Conservation (phyloP, 2,797 vertebrate genomes). For the Champsocephalus esox region DNA sequence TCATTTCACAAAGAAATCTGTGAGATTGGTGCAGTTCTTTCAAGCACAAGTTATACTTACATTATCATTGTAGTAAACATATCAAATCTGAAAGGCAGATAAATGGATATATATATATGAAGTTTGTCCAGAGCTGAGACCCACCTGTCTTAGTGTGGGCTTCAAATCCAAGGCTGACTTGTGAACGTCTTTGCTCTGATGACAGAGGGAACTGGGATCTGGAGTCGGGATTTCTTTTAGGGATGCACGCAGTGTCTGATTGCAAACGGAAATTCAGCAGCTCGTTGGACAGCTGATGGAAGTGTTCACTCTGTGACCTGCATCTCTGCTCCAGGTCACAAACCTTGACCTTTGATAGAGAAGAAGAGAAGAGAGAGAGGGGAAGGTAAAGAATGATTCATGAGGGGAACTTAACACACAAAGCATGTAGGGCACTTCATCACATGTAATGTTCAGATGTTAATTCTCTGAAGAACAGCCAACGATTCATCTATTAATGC, state of each 20-base stretch:
- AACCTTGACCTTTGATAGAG: conserved; percentile 88
- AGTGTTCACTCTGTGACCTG: conserved; percentile 90
- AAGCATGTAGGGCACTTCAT: conserved; percentile 17
- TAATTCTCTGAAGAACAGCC: conserved; percentile 20
- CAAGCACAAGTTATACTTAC: too few relatives aligned
- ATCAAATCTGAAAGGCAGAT: neutral
- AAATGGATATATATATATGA: neutral
- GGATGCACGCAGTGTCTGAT: conserved; percentile 83
- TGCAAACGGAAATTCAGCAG: conserved; percentile 89
- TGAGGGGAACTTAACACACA: neutral
- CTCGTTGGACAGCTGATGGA: conserved; percentile 90
- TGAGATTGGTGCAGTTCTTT: too few relatives aligned
- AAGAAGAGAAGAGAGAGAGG: conserved; percentile 15
- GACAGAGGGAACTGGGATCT: conserved; percentile 57
- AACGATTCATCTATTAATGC: conserved; percentile 37
- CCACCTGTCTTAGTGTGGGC: conserved; percentile 86
- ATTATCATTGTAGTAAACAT: neutral
- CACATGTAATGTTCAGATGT: conserved; percentile 32
- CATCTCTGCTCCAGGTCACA: conserved; percentile 93
- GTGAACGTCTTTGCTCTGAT: conserved; percentile 77
- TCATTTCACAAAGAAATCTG: too few relatives aligned
- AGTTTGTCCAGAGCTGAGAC: conserved; percentile 24
- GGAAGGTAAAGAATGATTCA: conserved; percentile 12
- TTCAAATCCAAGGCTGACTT: conserved; percentile 85
- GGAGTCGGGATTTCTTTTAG: conserved; percentile 62